Evolutionary conservation across 1,140 invertebrate genomes (phyloP).

Genomic region (Patella vulgata): DNA sequence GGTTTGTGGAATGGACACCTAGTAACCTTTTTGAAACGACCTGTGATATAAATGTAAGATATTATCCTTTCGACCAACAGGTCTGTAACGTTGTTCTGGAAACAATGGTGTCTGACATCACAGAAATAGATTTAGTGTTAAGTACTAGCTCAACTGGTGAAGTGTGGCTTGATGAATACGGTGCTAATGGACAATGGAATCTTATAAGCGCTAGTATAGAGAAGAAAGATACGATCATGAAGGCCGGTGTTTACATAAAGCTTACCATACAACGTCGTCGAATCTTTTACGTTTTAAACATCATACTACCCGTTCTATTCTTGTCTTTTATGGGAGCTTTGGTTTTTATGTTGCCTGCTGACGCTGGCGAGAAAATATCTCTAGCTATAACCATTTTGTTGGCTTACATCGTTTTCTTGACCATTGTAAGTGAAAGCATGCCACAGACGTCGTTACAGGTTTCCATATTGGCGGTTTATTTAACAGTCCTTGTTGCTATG

Average conservation of each 20-base stretch:
- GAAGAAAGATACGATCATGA: background rate
- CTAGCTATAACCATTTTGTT: too few relatives aligned
- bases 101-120: background rate
- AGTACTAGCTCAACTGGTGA: background rate
- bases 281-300: background rate
- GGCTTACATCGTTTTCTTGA: too few relatives aligned
- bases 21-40: background rate
- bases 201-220: background rate
- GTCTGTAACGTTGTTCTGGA: background rate
- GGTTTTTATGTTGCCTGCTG: too few relatives aligned
- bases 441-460: background rate
- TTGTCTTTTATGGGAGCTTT: too few relatives aligned
- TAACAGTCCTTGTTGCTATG: background rate
- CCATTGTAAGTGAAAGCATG: too few relatives aligned
- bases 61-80: slow-evolving; percentile 3
- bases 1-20: background rate
- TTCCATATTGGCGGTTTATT: background rate
- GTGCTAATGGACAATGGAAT: background rate
- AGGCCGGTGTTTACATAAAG: background rate
- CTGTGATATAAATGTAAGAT: slow-evolving; percentile 1
- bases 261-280: background rate
- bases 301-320: background rate
- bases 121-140: slow-evolving; percentile 1
- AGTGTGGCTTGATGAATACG: background rate
- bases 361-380: too few relatives aligned